Evolutionary conservation across 2,888 invertebrate genomes (phyloP), one percentile per base, ranked within the genome.

Genomic region (Meteorus colon): DNA sequence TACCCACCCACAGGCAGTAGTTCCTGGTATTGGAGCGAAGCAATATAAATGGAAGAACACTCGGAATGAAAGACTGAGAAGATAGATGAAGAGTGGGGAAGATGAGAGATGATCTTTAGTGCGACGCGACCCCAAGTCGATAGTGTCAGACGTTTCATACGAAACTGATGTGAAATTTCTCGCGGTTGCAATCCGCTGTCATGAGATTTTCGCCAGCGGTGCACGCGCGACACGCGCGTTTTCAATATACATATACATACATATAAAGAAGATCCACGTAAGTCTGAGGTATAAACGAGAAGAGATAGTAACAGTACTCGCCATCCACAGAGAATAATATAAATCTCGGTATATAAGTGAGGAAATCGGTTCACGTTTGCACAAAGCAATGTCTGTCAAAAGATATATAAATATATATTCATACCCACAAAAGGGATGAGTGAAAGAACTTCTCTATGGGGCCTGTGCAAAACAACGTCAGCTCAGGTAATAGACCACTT

Each of bases 271-370:
- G n/a, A 48, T 48, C 16, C n/a, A n/a, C 68, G 12, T 16, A 12
- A n/a, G 63, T 34, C 34, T 27, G 4, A 63, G 34, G 34, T 29
- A 37, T 74, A 69, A 77, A 80, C 81, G 78, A 81, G 82, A 83
- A 81, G 80, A 77, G 82, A 83, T 84, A 84, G 86, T 87, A 87
- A 86, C 85, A 86, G 87, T 87, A 86, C 83, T 79, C 79, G 80
- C 83, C 81, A 82, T 84, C 82, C 81, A 79, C 78, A 78, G 81
- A 10, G 80, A 80, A 79, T 81, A 78, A 79, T 79, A 81, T 81
- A 81, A 81, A 81, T 81, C 81, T 81, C 74, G 68, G 77, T 77
- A 78, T 80, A 70, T 75, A 74, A 80, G 81, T 78, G 79, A 80
- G 27, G 19, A 67, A 67, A 81, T 81, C 78, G 79, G 78, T 78